Evolutionary conservation across 2,888 invertebrate genomes (phyloP), one percentile per base, ranked within the genome.

Genomic region (Spisula solida): DNA sequence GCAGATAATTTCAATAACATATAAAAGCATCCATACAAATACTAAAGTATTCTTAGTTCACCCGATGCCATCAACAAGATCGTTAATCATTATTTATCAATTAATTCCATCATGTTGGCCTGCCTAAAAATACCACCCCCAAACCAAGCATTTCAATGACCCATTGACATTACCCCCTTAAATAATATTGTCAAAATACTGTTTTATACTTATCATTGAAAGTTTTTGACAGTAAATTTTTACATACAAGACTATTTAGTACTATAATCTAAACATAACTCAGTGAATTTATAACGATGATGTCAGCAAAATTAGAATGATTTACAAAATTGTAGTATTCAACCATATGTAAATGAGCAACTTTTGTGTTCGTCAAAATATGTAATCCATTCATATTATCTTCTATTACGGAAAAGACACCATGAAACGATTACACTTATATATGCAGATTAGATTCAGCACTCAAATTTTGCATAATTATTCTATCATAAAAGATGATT

Each of bases 381-480:
- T 25, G 25, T 66, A 66, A 66, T 66, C 60, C 60, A n/a, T 66
- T 66, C 60, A 66, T 25, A n/a, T 25, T 12, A 66, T 66, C n/a
- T 66, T 66, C 25, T 10, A 66, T 66, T 10, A 25, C 1, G 25
- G 60, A 25, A 66, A 66, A 66, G 10, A 66, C 5, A 25, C n/a
- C n/a, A 66, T 25, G 60, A 25, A 55, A 60, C 60, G 60, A 6
- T 20, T 6, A 60, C 20, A 60, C 18, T 10, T 66, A 66, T 25
- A 66, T 10, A 66, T 25, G 60, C 60, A 66, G 60, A 66, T 66
- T 25, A 66, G n/a, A 25, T 66, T 66, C 60, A 66, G n/a, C 60
- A n/a, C 25, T 25, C n/a, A 66, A 10, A 66, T 66, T 66, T 66
- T 66, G 60, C 60, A 66, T 25, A 66, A 66, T 66, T n/a, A 66